These are phyloP conservation scores for Caenorhabditis wallacei DNA, from an alignment of 2,888 invertebrate species.

Conservation along the genomic window DNA sequence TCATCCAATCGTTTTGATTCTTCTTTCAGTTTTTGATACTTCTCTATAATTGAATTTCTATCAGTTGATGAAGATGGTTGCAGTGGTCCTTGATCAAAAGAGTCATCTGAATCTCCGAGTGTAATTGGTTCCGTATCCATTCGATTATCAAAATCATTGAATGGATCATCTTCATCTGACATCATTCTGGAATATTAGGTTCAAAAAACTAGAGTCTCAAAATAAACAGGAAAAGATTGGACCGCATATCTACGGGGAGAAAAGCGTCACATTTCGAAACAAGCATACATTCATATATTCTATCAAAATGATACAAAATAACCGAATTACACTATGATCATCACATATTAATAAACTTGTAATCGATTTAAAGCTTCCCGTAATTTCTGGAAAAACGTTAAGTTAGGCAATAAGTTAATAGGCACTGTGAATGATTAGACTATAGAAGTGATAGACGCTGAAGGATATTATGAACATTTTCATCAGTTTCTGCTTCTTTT, in stretches of 20 bases:
- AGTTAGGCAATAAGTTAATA: conserved; percentile 16
- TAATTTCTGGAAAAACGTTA: conserved; percentile 6
- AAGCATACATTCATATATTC: not conserved
- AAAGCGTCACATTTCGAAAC: not conserved
- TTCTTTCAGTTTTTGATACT: conserved; percentile 50
- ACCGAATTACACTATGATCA: conserved; percentile 3
- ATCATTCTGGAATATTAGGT: not conserved
- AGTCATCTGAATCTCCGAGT: conserved; percentile 42
- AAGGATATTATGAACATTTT: conserved; percentile 43
- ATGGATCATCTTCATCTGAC: conserved; percentile 34
- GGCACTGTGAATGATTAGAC: conserved; percentile 5
- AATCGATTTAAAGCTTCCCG: conserved; percentile 15
- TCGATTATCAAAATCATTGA: conserved; percentile 36
- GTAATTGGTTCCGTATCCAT: conserved; percentile 24
- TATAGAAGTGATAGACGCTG: conserved; percentile 51
- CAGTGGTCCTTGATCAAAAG: conserved; percentile 31
- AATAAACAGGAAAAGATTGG: not conserved
- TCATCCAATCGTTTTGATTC: conserved; percentile 51
- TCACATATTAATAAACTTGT: conserved; percentile 42
- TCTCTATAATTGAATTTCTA: conserved; percentile 18
- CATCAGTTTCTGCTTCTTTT: conserved; percentile 31
- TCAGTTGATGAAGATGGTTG: not conserved
- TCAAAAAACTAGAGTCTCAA: not conserved
- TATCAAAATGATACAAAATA: not conserved
- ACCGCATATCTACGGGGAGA: not conserved